Base-by-base conservation (phyloP, 1,140 invertebrate genomes). In the Tetramorium alpestre region DNA sequence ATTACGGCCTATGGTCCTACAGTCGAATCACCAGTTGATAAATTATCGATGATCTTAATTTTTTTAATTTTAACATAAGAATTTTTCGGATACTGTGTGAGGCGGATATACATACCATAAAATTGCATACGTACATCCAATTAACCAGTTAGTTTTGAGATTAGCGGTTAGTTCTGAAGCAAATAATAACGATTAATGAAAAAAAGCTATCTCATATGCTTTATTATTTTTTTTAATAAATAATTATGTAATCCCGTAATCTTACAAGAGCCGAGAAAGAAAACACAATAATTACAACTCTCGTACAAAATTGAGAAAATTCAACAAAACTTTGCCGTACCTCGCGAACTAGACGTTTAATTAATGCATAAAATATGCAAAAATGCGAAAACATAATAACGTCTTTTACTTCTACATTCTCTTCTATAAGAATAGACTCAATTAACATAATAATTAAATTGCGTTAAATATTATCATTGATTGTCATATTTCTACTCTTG, bases 381-480 rank as follows among this genome's bases (percentile, higher is more conserved):
- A 47, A 47, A 22, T 25, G 3, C 28, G 13, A 64, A 33, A 33
- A 33, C 33, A 18, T n/a, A 60, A 33, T 16, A 25, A 64, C 25
- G 16, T 49, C 5, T 78, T 44, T 33, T 65, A 78, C 6, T 28
- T 51, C 8, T 47, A 77, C 58, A 18, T 62, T 77, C 41, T n/a
- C 56, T 33, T 16, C 16, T 62, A 64, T 33, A 33, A 33, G 0
- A 58, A 65, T n/a, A 33, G 5, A 64, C 60, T 51, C 47, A 41
- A 78, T 78, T 78, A 78, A 78, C 76, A 78, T 78, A 38, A 33
- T 78, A 51, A 78, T 78, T 51, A 78, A 65, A 78, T 78, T 78
- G 28, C 18, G 11, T 78, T 49, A 64, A 65, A 3, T 51, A 49
- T 51, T 3, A 4, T 33, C 0, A 7, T 13, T 22, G 28, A 11